Percentiles rank a stretch among this genome's conserved stretches.
Conservation (phyloP, 2,113 vertebrate species). For the Tyrannus savana region DNA sequence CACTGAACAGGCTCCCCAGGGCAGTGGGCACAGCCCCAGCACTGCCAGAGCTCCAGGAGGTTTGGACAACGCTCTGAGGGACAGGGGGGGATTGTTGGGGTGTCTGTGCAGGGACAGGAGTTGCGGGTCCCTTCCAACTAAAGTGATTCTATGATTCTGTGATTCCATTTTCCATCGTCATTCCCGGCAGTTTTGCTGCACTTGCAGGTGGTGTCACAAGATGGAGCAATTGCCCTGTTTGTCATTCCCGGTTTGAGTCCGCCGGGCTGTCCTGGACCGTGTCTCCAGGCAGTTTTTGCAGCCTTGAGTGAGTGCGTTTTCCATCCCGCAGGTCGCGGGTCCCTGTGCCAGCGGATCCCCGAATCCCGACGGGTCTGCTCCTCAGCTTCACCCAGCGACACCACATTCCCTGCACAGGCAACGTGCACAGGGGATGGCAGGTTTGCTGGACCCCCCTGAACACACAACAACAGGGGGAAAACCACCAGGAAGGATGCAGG, state of each 20-base stretch:
- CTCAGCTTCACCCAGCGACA: accelerated
- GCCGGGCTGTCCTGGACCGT: accelerated
- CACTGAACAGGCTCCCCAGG: not conserved
- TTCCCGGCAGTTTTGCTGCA: not conserved
- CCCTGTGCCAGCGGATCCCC: not conserved
- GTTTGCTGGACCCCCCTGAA: too few relatives aligned
- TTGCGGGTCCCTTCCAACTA: not conserved
- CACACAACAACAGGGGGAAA: not conserved
- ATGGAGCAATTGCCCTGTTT: conserved; percentile 29
- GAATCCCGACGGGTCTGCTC: not conserved
- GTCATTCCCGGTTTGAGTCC: not conserved
- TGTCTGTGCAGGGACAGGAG: accelerated
- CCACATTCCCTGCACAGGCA: not conserved
- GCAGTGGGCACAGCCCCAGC: not conserved
- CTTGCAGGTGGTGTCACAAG: conserved; percentile 8
- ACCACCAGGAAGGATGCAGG: not conserved
- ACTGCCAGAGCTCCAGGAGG: not conserved
- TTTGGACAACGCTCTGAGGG: not conserved
- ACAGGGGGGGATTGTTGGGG: accelerated
- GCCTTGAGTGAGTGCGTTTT: accelerated
- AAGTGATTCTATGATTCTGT: accelerated
- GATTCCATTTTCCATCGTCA: accelerated
- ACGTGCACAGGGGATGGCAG: not conserved
- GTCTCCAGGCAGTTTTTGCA: accelerated
- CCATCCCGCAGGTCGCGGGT: not conserved